Evolutionary conservation across 2,797 vertebrate genomes (phyloP).

Genomic region (Sciurus vulgaris): DNA sequence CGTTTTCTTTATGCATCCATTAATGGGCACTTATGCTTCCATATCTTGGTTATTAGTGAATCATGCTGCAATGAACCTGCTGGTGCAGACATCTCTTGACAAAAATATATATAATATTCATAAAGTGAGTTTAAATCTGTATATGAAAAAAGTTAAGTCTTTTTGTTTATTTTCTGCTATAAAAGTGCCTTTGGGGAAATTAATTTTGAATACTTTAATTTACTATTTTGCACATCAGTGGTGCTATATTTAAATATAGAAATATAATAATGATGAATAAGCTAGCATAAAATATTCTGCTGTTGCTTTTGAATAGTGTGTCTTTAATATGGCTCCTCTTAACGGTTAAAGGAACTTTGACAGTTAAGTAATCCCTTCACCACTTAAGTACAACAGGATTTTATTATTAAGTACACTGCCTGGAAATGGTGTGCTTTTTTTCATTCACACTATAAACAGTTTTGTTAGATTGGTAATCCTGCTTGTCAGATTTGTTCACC

Average conservation of each 20-base stretch:
- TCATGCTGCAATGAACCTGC: neutral
- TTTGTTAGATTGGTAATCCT: constrained; percentile 91
- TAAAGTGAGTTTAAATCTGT: constrained; percentile 43
- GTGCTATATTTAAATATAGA: constrained; percentile 77
- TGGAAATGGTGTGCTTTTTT: constrained; percentile 89
- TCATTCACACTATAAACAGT: constrained; percentile 91
- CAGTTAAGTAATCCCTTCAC: constrained; percentile 90
- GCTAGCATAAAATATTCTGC: constrained; percentile 83
- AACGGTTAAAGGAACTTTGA: constrained; percentile 89
- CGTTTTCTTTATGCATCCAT: neutral
- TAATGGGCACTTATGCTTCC: neutral
- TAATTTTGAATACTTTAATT: constrained; percentile 61
- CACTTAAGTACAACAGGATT: constrained; percentile 90
- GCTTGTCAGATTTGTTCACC: constrained; percentile 90
- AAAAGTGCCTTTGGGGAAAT: constrained; percentile 11
- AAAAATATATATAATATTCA: neutral
- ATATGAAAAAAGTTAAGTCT: constrained; percentile 8
- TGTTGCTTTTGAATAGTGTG: constrained; percentile 85
- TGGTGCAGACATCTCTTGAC: neutral
- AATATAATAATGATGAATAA: constrained; percentile 86
- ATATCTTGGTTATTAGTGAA: neutral
- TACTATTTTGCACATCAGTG: constrained; percentile 36
- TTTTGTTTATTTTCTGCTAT: constrained; percentile 28
- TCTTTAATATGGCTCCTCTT: constrained; percentile 89
- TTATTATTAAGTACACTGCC: constrained; percentile 90